phyloP scores from a whole-genome alignment of 2,888 invertebrate genomes.

The Glyphotaelius pellucidus region DNA sequence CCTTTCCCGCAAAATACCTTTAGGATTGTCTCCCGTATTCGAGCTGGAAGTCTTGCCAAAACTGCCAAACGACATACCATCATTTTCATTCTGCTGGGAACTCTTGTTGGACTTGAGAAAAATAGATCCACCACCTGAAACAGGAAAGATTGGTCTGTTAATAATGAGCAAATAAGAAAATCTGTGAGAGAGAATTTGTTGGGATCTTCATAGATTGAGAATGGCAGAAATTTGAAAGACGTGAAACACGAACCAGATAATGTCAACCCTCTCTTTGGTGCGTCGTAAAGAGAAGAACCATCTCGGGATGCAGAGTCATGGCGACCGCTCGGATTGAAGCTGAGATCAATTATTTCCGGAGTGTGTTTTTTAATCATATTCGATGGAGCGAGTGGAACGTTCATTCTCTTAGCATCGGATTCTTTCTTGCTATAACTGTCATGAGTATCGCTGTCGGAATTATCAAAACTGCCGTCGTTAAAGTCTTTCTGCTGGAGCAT shows the following conservation, averaged over 20 bases:
- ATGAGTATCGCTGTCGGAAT: conserved; percentile 55
- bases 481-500: conserved; percentile 53
- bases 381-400: conserved; percentile 70
- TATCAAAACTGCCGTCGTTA: conserved; percentile 50
- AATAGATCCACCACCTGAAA: conserved; percentile 79
- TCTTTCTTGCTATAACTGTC: conserved; percentile 38
- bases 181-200: not conserved
- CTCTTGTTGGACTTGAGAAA: conserved; percentile 78
- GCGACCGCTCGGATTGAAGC: conserved; percentile 71
- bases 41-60: conserved; percentile 64
- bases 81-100: conserved; percentile 66
- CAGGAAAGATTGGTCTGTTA: conserved; percentile 34
- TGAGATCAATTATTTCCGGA: conserved; percentile 75
- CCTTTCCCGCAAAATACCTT: conserved; percentile 82
- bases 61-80: conserved; percentile 33
- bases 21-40: conserved; percentile 70
- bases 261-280: conserved; percentile 73
- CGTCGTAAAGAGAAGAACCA: conserved; percentile 66
- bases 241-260: conserved; percentile 72
- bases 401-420: conserved; percentile 32
- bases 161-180: conserved; percentile 17
- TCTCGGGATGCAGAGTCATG: conserved; percentile 25
- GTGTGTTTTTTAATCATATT: conserved; percentile 73
- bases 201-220: not conserved
- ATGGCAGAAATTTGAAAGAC: not conserved